Evolutionary conservation across 2,888 invertebrate species (phyloP).

Genomic region (Metalampra italica): DNA sequence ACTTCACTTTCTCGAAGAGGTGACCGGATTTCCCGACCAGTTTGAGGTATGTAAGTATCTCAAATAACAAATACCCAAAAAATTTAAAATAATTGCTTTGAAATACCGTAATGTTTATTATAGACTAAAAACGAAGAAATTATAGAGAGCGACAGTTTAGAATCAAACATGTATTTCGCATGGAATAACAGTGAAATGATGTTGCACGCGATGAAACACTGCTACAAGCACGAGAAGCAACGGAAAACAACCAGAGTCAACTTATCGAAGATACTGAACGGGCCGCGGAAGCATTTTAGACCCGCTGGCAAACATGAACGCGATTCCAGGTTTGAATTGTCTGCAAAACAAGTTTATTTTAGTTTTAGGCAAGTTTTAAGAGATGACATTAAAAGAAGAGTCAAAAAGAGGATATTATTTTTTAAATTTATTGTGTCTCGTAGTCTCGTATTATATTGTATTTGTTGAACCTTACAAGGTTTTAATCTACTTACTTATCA

Average conservation of each 20-base stretch:
- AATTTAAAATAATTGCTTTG: no score
- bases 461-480: no score
- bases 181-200: conserved; percentile 74
- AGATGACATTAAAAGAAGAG: no score
- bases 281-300: conserved; percentile 43
- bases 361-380: no score
- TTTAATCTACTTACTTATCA: no score
- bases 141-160: background rate
- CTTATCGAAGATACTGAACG: conserved; percentile 38
- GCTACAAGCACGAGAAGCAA: conserved; percentile 62
- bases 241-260: conserved; percentile 25
- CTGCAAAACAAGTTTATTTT: background rate
- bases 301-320: conserved; percentile 49
- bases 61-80: no score
- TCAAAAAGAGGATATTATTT: no score
- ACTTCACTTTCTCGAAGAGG: conserved; percentile 33
- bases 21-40: conserved; percentile 15
- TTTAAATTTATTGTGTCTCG: no score
- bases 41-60: no score
- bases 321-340: conserved; percentile 41
- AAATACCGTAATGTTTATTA: background rate
- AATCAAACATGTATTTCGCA: conserved; percentile 32
- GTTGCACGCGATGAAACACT: conserved; percentile 69
- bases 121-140: conserved; percentile 16
- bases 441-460: no score